Percentiles rank a stretch among this genome's conserved stretches.
Evolutionary conservation across 1,140 invertebrate genomes (phyloP).

Genomic region (Chelonus insularis): DNA sequence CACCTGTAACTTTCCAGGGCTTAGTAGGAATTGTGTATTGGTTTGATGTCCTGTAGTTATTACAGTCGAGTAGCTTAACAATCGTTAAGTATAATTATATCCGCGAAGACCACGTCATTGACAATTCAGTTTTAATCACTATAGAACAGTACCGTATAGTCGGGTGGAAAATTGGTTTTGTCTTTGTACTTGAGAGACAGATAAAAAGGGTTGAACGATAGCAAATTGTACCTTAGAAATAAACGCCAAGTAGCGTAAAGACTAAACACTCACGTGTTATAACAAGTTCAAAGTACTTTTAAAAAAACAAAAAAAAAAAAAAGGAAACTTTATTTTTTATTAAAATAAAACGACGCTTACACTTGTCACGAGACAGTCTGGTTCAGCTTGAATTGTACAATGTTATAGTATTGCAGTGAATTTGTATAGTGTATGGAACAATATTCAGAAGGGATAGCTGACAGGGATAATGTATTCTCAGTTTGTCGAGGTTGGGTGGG

Average conservation of each 20-base stretch:
- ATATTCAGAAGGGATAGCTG: constrained; percentile 35
- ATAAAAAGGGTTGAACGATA: constrained; percentile 17
- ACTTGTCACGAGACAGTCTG: too few species aligned
- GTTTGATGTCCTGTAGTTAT: too few species aligned
- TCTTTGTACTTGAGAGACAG: neutral
- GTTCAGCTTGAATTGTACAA: neutral
- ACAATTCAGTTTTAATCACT: constrained; percentile 33
- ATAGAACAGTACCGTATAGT: neutral
- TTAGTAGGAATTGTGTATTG: too few species aligned
- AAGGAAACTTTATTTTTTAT: too few species aligned
- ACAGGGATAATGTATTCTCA: constrained; percentile 48
- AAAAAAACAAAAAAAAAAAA: neutral
- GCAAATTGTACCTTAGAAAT: constrained; percentile 8
- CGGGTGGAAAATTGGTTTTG: constrained; percentile 10
- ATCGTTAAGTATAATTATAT: constrained; percentile 11
- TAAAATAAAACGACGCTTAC: too few species aligned
- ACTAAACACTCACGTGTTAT: too few species aligned
- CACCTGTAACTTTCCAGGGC: too few species aligned
- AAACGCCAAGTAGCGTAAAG: neutral
- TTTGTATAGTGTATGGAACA: constrained; percentile 27
- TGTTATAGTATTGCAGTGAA: neutral
- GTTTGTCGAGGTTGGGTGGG: constrained; percentile 34
- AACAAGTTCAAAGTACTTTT: neutral
- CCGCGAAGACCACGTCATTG: constrained; percentile 10
- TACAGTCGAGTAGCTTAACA: constrained; percentile 1